Base-by-base conservation (phyloP, 2,888 invertebrate species). In the Galerucella nymphaeae region DNA sequence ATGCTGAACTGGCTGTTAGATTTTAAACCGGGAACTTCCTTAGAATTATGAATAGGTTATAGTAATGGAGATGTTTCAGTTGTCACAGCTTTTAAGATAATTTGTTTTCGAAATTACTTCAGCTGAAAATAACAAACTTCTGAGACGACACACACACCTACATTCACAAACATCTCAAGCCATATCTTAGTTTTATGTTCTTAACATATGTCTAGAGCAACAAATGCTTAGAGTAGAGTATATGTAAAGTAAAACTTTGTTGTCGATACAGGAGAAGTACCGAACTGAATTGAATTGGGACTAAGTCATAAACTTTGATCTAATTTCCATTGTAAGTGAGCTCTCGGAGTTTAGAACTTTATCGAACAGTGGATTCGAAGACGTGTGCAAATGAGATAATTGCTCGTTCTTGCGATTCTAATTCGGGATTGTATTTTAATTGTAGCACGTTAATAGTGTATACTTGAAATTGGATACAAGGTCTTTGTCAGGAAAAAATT, bases 311-410 rank as follows among this genome's bases (percentile, higher is more conserved):
- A 69, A 69, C 69, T 69, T 69, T 66, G 66, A 66, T 66, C 66
- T 58, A 16, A 66, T 69, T 69, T 69, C 69, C 62, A 62, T 69
- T 62, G 66, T 58, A n/a, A 58, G 61, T 42, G 62, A 67, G 48
- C 59, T 67, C 53, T 62, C 55, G 23, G 42, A 69, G 69, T 62
- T 69, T 62, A 62, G 42, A 69, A 69, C 69, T 69, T 45, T 53
- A 69, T 55, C 53, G 61, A 62, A 55, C 62, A 62, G 58, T 20
- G 41, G 20, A 69, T 68, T 50, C 48, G 59, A 61, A 69, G 69
- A 62, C 69, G 69, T 69, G 61, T 55, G 69, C 62, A 69, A 69
- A 69, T 69, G 62, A 62, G 62, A 69, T 69, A 69, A 62, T 69
- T 69, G 69, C 62, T 58, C 66, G 58, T 66, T 42, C 45, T 66